A percentile compares a stretch with the other conserved stretches of the same genome.
phyloP scores from a whole-genome alignment of 2,888 invertebrate genomes.

The Platynereis dumerilii region DNA sequence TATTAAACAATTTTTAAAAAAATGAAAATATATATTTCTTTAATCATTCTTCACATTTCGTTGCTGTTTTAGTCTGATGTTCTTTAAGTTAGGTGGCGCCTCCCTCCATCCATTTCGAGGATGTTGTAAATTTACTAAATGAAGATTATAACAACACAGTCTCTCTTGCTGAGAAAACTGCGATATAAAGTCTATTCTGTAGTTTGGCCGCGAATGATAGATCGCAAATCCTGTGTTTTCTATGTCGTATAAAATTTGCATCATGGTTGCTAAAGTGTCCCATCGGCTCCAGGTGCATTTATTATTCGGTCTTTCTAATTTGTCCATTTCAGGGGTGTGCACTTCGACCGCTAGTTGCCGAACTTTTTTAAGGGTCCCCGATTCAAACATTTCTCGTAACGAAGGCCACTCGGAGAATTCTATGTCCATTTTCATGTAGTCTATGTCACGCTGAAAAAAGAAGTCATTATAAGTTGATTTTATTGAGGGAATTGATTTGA shows the following conservation, averaged over 20 bases:
- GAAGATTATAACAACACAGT: slow-evolving; percentile 41
- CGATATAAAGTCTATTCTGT: slow-evolving; percentile 37
- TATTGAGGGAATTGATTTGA: too few species aligned
- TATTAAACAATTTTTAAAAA: too few species aligned
- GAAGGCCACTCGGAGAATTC: slow-evolving; percentile 61
- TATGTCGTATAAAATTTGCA: slow-evolving; percentile 18
- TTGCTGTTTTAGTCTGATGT: background rate
- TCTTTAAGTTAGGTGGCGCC: background rate
- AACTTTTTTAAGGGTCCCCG: slow-evolving; percentile 28
- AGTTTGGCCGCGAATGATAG: slow-evolving; percentile 38
- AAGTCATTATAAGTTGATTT: too few species aligned
- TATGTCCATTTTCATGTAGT: slow-evolving; percentile 62
- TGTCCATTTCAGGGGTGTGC: slow-evolving; percentile 43
- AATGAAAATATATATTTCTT: too few species aligned
- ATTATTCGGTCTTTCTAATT: slow-evolving; percentile 30
- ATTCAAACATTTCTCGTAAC: slow-evolving; percentile 38
- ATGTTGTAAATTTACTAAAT: slow-evolving; percentile 40
- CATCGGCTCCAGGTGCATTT: slow-evolving; percentile 36
- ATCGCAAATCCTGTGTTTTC: slow-evolving; percentile 34
- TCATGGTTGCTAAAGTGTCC: slow-evolving; percentile 38
- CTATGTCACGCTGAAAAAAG: slow-evolving; percentile 51
- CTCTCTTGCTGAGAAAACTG: slow-evolving; percentile 30
- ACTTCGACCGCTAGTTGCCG: slow-evolving; percentile 38
- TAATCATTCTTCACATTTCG: too few species aligned
- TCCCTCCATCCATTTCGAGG: slow-evolving; percentile 17